A percentile compares a stretch with the other conserved stretches of the same genome.
Conservation (phyloP, 2,113 vertebrate species). For the Smithornis capensis region DNA sequence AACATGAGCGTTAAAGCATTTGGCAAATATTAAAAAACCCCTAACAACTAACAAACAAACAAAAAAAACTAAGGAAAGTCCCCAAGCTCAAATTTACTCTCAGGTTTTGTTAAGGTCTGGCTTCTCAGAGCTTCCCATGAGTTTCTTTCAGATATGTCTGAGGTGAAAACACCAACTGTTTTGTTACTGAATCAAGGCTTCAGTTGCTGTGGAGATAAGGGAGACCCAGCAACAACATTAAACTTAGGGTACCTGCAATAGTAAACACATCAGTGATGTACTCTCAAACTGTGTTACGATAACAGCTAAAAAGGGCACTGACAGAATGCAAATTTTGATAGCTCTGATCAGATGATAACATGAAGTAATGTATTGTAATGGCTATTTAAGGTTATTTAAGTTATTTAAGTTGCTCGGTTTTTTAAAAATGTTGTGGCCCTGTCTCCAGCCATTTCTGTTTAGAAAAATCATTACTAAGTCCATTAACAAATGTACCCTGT, state of each 20-base stretch:
- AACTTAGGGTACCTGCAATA: not conserved
- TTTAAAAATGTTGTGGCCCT: not conserved
- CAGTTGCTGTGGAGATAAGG: not conserved
- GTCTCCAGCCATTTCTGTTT: not conserved
- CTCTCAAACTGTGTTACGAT: not conserved
- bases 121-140: rapidly evolving
- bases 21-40: not conserved
- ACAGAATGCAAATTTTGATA: not conserved
- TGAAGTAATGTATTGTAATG: not conserved
- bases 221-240: not conserved
- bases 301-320: not conserved
- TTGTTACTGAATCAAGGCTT: not conserved
- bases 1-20: not conserved
- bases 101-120: not conserved
- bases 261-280: not conserved
- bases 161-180: not conserved
- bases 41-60: rapidly evolving
- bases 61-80: rapidly evolving
- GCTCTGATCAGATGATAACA: not conserved
- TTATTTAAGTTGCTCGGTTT: not conserved
- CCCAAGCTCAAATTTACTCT: not conserved
- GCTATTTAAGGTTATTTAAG: not conserved
- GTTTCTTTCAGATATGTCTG: not conserved
- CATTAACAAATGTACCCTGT: not conserved
- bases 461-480: not conserved